Conservation (phyloP, 2,113 vertebrate species). For the Irena cyanogastra region DNA sequence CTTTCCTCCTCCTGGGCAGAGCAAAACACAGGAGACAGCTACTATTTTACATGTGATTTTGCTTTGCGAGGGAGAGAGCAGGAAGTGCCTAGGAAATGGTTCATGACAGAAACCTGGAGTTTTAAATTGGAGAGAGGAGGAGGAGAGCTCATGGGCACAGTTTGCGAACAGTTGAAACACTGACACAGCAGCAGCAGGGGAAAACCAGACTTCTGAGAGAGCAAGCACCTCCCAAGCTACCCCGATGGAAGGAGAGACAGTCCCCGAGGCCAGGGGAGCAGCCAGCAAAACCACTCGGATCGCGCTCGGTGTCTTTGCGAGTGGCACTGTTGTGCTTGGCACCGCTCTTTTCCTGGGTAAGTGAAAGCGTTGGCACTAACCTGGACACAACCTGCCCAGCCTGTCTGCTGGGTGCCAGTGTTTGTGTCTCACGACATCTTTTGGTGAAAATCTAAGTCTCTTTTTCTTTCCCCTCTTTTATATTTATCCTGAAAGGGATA, state of each 20-base stretch:
- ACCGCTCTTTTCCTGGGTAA: constrained; percentile 76
- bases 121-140: constrained; percentile 46
- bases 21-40: constrained; percentile 45
- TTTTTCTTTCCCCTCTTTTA: not conserved
- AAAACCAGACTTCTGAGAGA: constrained; percentile 9
- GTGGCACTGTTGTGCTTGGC: constrained; percentile 69
- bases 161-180: constrained; percentile 24
- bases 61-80: constrained; percentile 45
- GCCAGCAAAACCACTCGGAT: constrained; percentile 61
- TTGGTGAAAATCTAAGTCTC: not conserved
- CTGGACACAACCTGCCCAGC: not conserved
- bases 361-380: not conserved
- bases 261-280: constrained; percentile 13
- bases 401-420: not conserved
- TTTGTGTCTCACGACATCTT: fast-evolving
- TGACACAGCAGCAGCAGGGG: constrained; percentile 37
- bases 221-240: not conserved
- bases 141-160: constrained; percentile 53
- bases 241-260: constrained; percentile 74
- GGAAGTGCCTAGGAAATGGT: constrained; percentile 49
- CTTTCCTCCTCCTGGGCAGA: constrained; percentile 60
- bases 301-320: constrained; percentile 67
- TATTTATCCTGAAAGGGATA: not conserved
- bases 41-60: constrained; percentile 33
- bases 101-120: constrained; percentile 40